Percentiles rank a stretch among this genome's conserved stretches.
These are phyloP conservation scores for Dicycla oo DNA, from an alignment of 2,888 invertebrate genomes.

Conservation along the genomic window DNA sequence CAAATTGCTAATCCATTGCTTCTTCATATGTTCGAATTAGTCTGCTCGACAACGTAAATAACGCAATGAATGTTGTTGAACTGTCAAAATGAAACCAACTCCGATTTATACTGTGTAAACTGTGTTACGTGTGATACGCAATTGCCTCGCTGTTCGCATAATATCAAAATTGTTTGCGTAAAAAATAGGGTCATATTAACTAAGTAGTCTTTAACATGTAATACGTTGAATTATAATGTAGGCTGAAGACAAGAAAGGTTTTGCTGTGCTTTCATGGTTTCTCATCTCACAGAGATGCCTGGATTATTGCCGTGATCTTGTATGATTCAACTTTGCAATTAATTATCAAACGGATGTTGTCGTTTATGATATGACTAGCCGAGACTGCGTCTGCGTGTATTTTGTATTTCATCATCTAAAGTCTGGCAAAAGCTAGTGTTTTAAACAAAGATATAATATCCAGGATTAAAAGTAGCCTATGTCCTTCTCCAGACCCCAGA, in stretches of 20 bases:
- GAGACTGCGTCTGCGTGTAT: not conserved
- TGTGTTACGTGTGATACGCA: too few relatives aligned
- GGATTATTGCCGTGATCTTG: not conserved
- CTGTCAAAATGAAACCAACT: too few relatives aligned
- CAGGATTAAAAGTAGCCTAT: not conserved
- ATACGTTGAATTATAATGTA: not conserved
- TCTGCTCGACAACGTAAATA: too few relatives aligned
- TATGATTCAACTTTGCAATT: slow-evolving; percentile 27
- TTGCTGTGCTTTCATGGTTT: not conserved
- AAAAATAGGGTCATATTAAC: not conserved
- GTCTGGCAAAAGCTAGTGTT: not conserved
- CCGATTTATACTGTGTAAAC: too few relatives aligned
- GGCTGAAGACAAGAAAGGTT: not conserved
- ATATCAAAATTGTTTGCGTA: not conserved
- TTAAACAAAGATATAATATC: not conserved
- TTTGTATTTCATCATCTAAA: not conserved
- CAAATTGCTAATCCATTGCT: too few relatives aligned
- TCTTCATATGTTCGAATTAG: too few relatives aligned
- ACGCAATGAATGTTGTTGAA: too few relatives aligned
- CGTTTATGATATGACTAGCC: not conserved
- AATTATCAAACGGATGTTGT: slow-evolving; percentile 28
- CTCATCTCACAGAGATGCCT: not conserved
- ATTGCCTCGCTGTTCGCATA: not conserved
- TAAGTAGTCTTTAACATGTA: not conserved
- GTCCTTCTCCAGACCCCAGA: too few relatives aligned